Percentiles rank a stretch among this genome's conserved stretches.
These are phyloP conservation scores for Agonopterix alstromeriana DNA, from an alignment of 2,888 invertebrate genomes.

Conservation along the genomic window DNA sequence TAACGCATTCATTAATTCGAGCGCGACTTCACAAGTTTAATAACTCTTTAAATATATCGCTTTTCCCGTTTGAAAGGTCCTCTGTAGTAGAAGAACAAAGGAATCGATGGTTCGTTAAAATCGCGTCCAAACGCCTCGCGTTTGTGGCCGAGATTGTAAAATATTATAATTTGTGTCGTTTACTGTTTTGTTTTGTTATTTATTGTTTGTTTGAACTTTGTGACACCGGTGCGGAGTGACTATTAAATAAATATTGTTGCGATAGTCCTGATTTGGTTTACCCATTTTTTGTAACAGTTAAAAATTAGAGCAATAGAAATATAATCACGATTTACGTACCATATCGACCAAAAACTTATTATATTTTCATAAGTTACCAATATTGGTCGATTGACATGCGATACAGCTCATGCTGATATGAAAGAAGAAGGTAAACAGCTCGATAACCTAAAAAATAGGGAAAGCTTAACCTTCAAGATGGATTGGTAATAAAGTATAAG, in stretches of 20 bases:
- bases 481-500: no score
- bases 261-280: no score
- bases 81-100: constrained; percentile 46
- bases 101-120: constrained; percentile 60
- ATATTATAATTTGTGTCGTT: constrained; percentile 39
- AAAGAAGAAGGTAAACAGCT: no score
- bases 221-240: neutral
- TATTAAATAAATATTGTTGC: neutral
- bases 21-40: constrained; percentile 38
- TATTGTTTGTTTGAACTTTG: constrained; percentile 11
- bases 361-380: no score
- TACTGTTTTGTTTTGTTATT: constrained; percentile 38
- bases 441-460: no score
- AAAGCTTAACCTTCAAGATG: no score
- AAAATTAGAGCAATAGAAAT: no score
- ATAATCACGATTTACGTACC: no score
- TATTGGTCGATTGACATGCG: no score
- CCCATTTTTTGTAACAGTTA: no score
- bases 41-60: constrained; percentile 44
- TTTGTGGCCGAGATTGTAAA: constrained; percentile 22
- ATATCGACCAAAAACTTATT: no score
- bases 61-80: constrained; percentile 26
- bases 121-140: constrained; percentile 21
- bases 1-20: constrained; percentile 59
- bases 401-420: no score